Base-by-base conservation (phyloP, 1,140 invertebrate species). In the Magallana angulata region DNA sequence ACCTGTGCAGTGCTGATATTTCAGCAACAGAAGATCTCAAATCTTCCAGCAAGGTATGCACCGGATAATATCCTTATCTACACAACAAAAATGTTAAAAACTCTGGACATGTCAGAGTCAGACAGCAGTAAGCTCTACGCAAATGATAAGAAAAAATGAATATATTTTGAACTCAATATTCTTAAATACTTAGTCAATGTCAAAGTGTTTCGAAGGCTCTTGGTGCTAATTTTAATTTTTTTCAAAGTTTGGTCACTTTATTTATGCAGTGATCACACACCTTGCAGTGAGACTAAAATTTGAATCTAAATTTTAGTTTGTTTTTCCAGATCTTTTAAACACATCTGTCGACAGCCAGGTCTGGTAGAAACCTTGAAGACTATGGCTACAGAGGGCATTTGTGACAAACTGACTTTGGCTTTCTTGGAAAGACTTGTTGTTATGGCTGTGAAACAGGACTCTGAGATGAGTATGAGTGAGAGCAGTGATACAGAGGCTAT, bases 1-100 rank as follows among this genome's bases (percentile, higher is more conserved):
- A 88, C 89, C 8, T 93, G 92, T 89, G 24, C 94, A 60, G 16
- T 92, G 12, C 36, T 94, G n/a, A 91, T 94, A 84, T 94, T 92
- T 82, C 92, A 94, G 83, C 91, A 91, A 14, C 93, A 94, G 86
- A 88, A 92, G 68, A 87, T 93, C 9, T 57, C 84, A 16, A 83
- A 12, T 30, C 57, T 82, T 0, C 81, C 81, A 82, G 81, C 48
- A 57, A 82, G 48, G 48, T 58, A 82, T 48, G 36, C 36, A 48
- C 36, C 2, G 36, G 36, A 48, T 48, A 48, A 48, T 48, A 48
- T 48, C 36, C 36, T 48, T 48, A 48, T 48, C 36, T 48, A 48
- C 36, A 48, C 36, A 48, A 48, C 36, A 48, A 48, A 48, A 48
- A 48, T 48, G 36, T 2, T 5, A 48, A 48, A 4, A 48, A 48